Percentiles rank a stretch among this genome's conserved stretches.
Conservation (phyloP, 1,140 invertebrate species). For the Pentalonia nigronervosa region DNA sequence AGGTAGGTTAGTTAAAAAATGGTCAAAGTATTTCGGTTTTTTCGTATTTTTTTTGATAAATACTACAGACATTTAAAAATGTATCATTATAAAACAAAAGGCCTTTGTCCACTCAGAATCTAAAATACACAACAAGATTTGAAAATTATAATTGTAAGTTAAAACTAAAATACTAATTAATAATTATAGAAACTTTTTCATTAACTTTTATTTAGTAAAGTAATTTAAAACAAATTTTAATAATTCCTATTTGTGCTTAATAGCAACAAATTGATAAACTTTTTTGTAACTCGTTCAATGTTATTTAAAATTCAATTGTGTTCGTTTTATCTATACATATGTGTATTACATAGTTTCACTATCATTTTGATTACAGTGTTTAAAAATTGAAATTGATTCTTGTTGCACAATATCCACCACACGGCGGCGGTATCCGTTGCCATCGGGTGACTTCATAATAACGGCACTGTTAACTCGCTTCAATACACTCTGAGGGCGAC, state of each 20-base stretch:
- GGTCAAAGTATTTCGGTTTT: too few species aligned
- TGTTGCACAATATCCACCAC: constrained; percentile 36
- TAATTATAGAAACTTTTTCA: neutral
- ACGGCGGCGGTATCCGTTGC: constrained; percentile 38
- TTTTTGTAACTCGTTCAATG: neutral
- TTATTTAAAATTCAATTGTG: constrained; percentile 39
- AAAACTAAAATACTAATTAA: neutral
- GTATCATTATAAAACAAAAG: neutral
- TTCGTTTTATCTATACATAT: neutral
- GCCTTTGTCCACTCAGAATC: neutral
- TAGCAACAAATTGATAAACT: neutral
- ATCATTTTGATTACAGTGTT: constrained; percentile 35
- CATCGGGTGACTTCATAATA: constrained; percentile 50
- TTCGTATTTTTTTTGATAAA: too few species aligned
- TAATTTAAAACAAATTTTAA: neutral
- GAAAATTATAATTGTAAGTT: neutral
- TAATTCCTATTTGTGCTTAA: neutral
- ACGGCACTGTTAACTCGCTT: constrained; percentile 40
- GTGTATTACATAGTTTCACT: neutral
- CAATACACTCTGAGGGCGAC: constrained; percentile 47
- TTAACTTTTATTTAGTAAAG: neutral
- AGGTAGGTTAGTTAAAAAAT: neutral
- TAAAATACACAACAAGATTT: neutral
- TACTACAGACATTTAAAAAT: neutral
- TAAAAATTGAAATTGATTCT: constrained; percentile 42